phyloP scores from a whole-genome alignment of 2,113 vertebrate species.

The Chaetops frenatus region DNA sequence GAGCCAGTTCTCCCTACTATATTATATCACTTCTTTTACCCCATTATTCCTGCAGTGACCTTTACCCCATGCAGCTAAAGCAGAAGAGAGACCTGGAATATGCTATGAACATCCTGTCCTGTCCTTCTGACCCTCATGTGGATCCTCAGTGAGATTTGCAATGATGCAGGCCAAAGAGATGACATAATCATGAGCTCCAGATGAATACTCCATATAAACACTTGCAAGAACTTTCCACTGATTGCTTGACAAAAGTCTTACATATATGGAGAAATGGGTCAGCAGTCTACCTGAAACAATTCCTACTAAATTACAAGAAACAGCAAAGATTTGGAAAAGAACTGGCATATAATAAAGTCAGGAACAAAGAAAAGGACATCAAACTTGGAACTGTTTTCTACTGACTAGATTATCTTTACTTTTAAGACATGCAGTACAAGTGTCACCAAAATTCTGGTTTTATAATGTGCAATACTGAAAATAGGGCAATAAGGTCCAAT shows the following conservation, averaged over 20 bases:
- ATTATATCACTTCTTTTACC: background rate
- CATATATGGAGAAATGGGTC: background rate
- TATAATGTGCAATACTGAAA: background rate
- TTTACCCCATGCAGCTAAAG: background rate
- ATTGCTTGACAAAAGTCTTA: background rate
- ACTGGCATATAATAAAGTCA: background rate
- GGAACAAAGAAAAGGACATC: background rate
- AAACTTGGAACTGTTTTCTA: background rate
- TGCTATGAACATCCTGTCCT: background rate
- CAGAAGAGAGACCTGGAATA: background rate
- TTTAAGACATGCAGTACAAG: background rate
- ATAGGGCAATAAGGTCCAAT: background rate
- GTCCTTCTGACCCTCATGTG: background rate
- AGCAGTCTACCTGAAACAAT: background rate
- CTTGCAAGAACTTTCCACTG: background rate
- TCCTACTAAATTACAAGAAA: background rate
- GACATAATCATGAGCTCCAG: background rate
- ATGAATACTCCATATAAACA: background rate
- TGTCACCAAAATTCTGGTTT: background rate
- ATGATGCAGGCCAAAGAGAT: background rate
- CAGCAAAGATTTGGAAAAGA: background rate
- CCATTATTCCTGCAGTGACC: background rate
- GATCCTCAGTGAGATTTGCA: background rate
- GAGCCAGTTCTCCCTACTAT: background rate
- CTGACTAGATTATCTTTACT: background rate